Evolutionary conservation across 1,140 invertebrate genomes (phyloP).

Genomic region (Euwallacea similis): DNA sequence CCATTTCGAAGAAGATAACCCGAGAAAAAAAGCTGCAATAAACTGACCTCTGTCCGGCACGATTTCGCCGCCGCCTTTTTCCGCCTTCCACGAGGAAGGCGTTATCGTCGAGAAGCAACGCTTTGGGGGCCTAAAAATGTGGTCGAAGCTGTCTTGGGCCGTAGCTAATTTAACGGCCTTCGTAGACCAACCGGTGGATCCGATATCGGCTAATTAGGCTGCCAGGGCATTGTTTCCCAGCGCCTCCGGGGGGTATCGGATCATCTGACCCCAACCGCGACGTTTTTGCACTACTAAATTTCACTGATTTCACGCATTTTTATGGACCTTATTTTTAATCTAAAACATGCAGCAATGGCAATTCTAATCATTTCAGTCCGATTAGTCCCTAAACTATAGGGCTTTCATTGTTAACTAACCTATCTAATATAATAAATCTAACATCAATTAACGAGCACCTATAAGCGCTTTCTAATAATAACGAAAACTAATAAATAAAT

Average conservation of each 20-base stretch:
- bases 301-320: not conserved
- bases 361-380: no score
- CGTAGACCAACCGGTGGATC: constrained; percentile 27
- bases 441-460: no score
- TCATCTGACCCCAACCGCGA: constrained; percentile 20
- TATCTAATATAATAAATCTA: no score
- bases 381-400: no score
- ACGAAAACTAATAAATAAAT: no score
- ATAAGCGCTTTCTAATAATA: no score
- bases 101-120: constrained; percentile 14
- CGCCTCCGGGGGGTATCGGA: constrained; percentile 27
- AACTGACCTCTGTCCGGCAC: constrained; percentile 32
- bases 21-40: constrained; percentile 12
- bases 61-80: constrained; percentile 25
- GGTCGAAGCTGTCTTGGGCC: constrained; percentile 12
- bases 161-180: constrained; percentile 29
- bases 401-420: no score
- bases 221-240: constrained; percentile 33
- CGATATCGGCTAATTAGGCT: constrained; percentile 35
- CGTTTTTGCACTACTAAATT: constrained; percentile 22
- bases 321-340: no score
- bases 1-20: not conserved
- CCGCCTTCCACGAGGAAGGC: constrained; percentile 25
- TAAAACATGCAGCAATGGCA: no score
- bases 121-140: constrained; percentile 26